Percentiles rank a stretch among this genome's conserved stretches.
phyloP scores from a whole-genome alignment of 2,888 invertebrate species.

The Orthosia cruda region DNA sequence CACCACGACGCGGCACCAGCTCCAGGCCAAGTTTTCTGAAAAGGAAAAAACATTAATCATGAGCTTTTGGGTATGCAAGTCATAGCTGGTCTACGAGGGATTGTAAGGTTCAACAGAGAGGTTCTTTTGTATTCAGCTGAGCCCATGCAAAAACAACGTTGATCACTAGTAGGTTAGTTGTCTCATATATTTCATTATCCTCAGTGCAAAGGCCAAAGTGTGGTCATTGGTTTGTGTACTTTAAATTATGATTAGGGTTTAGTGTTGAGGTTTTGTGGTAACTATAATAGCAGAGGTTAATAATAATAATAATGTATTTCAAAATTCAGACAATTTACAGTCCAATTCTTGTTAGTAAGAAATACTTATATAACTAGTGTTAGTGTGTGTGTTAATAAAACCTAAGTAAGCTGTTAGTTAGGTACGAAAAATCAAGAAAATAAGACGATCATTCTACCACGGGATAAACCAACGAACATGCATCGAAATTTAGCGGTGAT shows the following conservation, averaged over 20 bases:
- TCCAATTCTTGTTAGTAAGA: too few species aligned
- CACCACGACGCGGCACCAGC: slow-evolving; percentile 97
- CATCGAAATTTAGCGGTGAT: neutral
- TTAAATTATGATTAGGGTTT: neutral
- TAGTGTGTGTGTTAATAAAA: too few species aligned
- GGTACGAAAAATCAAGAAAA: neutral
- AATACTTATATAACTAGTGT: too few species aligned
- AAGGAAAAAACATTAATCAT: slow-evolving; percentile 55
- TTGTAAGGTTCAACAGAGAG: too few species aligned
- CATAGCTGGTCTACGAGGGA: neutral
- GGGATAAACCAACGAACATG: neutral
- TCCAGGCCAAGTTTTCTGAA: slow-evolving; percentile 97
- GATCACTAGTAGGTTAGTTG: too few species aligned
- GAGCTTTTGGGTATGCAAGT: neutral
- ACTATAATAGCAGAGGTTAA: slow-evolving; percentile 4
- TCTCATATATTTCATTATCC: neutral
- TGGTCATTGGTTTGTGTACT: slow-evolving; percentile 9
- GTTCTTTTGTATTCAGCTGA: slow-evolving; percentile 5
- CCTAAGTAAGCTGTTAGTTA: too few species aligned
- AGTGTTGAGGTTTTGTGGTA: slow-evolving; percentile 1
- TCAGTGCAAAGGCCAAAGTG: neutral
- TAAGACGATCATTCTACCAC: too few species aligned
- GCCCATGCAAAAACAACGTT: neutral
- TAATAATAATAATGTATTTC: too few species aligned
- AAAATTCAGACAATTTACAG: too few species aligned